Percentiles rank a stretch among this genome's conserved stretches.
phyloP scores from a whole-genome alignment of 2,113 vertebrate species.

The Stomatorhinus ivindoensis region DNA sequence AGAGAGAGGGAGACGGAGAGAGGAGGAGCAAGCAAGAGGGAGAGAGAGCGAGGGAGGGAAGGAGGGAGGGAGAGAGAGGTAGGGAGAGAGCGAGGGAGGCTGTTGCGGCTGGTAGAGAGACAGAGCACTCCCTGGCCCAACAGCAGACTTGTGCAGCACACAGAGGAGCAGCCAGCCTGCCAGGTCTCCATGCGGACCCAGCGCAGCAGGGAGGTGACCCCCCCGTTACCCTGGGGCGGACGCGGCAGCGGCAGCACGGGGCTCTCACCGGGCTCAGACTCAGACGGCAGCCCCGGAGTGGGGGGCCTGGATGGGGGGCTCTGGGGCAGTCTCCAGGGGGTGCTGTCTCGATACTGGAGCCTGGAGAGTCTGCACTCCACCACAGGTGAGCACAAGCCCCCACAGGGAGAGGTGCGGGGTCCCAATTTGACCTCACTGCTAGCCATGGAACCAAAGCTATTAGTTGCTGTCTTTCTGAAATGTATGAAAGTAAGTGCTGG shows the following conservation, averaged over 20 bases:
- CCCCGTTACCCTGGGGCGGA: constrained; percentile 69
- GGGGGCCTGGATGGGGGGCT: constrained; percentile 65
- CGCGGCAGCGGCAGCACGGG: constrained; percentile 72
- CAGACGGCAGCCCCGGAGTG: constrained; percentile 74
- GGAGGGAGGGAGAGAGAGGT: constrained; percentile 19
- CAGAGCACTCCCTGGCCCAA: constrained; percentile 22
- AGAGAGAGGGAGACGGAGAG: constrained; percentile 22
- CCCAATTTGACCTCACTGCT: neutral
- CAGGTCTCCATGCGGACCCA: constrained; percentile 68
- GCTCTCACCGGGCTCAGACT: constrained; percentile 80
- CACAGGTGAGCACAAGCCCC: constrained; percentile 67
- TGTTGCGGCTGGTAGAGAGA: constrained; percentile 33
- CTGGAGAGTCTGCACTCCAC: constrained; percentile 90
- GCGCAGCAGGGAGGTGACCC: constrained; percentile 73
- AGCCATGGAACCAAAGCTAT: neutral
- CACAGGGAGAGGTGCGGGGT: neutral
- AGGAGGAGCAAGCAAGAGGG: too few species aligned
- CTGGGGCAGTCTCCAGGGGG: constrained; percentile 74
- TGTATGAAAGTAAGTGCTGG: neutral
- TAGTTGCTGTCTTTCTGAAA: neutral
- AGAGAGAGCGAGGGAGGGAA: too few species aligned
- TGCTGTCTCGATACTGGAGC: constrained; percentile 88
- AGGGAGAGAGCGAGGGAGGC: constrained; percentile 24
- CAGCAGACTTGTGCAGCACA: constrained; percentile 39
- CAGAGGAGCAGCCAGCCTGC: constrained; percentile 23